These are phyloP conservation scores for Centruroides sculpturatus DNA, from an alignment of 1,140 invertebrate genomes.

Conservation along the genomic window DNA sequence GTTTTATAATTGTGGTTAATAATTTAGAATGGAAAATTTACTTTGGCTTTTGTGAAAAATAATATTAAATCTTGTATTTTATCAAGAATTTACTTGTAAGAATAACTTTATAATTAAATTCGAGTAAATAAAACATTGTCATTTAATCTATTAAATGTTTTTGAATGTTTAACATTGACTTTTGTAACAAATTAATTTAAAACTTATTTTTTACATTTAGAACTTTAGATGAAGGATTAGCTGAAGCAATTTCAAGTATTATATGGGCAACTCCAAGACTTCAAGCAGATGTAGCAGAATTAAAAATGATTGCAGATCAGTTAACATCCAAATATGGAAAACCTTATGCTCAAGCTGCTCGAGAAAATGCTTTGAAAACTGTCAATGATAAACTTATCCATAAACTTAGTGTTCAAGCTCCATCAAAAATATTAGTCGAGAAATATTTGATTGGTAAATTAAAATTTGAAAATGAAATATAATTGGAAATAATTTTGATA, in stretches of 20 bases:
- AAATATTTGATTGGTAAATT: constrained; percentile 57
- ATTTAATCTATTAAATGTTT: too few relatives aligned
- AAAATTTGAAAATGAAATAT: not conserved
- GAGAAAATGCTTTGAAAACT: constrained; percentile 56
- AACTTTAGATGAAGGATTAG: constrained; percentile 83
- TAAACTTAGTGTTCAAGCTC: constrained; percentile 89
- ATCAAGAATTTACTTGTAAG: too few relatives aligned
- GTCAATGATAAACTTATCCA: constrained; percentile 92
- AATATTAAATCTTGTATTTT: too few relatives aligned
- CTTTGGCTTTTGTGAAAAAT: not conserved
- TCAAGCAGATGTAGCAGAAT: constrained; percentile 38
- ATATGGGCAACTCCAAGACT: constrained; percentile 89
- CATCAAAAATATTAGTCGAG: constrained; percentile 89
- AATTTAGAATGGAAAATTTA: not conserved
- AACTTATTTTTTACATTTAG: constrained; percentile 26
- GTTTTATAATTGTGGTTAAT: not conserved
- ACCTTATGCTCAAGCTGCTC: constrained; percentile 71
- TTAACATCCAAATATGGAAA: constrained; percentile 87
- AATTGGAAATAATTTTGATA: too few relatives aligned
- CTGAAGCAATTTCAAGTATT: constrained; percentile 88
- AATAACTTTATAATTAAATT: too few relatives aligned
- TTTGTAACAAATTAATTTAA: too few relatives aligned
- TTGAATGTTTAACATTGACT: too few relatives aligned
- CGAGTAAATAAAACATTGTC: too few relatives aligned
- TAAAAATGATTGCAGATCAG: constrained; percentile 85